Percentiles rank a stretch among this genome's conserved stretches.
Evolutionary conservation across 2,888 invertebrate species (phyloP).

Genomic region (Alcis repandata): DNA sequence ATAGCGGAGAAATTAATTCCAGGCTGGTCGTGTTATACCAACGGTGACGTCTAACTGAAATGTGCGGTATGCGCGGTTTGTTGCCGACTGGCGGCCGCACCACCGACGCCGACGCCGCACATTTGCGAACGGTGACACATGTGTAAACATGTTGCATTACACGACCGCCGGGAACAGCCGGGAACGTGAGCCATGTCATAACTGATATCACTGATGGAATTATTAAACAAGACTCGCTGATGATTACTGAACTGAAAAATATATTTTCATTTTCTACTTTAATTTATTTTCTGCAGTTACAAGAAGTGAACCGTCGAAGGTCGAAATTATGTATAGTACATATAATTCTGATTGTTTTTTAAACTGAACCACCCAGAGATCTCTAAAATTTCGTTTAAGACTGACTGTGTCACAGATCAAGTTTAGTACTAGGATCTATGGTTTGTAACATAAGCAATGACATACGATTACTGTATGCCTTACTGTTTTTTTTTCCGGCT

Average conservation of each 20-base stretch:
- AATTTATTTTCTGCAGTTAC: too few relatives aligned
- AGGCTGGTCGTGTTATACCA: conserved; percentile 48
- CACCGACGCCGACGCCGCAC: conserved; percentile 42
- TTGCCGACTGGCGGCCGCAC: conserved; percentile 22
- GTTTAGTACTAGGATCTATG: too few relatives aligned
- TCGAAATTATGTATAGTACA: too few relatives aligned
- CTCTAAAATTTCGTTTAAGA: background rate
- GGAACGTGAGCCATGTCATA: conserved; percentile 18
- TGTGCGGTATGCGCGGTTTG: conserved; percentile 52
- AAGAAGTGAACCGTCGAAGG: too few relatives aligned
- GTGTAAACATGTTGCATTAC: conserved; percentile 54
- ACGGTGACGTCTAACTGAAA: conserved; percentile 58
- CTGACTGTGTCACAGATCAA: background rate
- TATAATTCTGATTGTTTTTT: too few relatives aligned
- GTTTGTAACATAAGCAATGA: too few relatives aligned
- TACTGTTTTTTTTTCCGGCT: conserved; percentile 6
- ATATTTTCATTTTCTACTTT: too few relatives aligned
- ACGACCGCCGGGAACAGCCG: conserved; percentile 30
- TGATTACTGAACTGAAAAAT: background rate
- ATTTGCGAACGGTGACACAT: conserved; percentile 53
- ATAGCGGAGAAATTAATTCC: conserved; percentile 43
- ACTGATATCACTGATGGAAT: conserved; percentile 18
- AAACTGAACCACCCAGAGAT: too few relatives aligned
- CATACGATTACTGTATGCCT: too few relatives aligned
- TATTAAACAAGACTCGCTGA: conserved; percentile 4